phyloP scores from a whole-genome alignment of 2,797 vertebrate species.

The Leptatherina wallacei region DNA sequence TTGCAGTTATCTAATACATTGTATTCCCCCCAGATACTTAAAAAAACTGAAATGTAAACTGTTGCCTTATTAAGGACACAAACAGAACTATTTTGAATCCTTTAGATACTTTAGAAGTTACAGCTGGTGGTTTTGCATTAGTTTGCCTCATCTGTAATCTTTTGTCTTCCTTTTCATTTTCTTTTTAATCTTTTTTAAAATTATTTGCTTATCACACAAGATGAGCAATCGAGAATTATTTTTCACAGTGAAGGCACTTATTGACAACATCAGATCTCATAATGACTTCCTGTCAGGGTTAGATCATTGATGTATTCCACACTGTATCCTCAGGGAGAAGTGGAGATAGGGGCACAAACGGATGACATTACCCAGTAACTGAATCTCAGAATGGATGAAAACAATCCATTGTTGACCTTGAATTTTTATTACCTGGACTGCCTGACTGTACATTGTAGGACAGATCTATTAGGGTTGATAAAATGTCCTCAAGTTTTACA shows the following conservation, averaged over 20 bases:
- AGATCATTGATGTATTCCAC: slow-evolving; percentile 33
- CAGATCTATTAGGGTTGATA: background rate
- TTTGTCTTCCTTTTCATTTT: background rate
- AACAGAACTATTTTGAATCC: background rate
- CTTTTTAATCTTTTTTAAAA: background rate
- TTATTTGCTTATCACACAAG: slow-evolving; percentile 13
- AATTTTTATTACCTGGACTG: background rate
- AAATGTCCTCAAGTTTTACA: background rate
- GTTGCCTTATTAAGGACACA: background rate
- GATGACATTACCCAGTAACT: slow-evolving; percentile 61
- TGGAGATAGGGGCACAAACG: slow-evolving; percentile 41
- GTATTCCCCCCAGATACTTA: background rate
- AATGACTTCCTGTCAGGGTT: slow-evolving; percentile 57
- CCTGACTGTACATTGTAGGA: slow-evolving; percentile 5
- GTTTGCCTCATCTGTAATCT: background rate
- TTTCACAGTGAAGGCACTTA: slow-evolving; percentile 3
- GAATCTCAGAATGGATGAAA: slow-evolving; percentile 48
- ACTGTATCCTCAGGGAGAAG: slow-evolving; percentile 35
- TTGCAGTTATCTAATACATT: background rate
- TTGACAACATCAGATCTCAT: slow-evolving; percentile 21
- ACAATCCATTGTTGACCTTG: slow-evolving; percentile 25
- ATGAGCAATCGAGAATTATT: background rate
- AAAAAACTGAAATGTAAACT: background rate
- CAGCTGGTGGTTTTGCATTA: background rate
- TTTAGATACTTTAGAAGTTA: background rate